Base-by-base conservation (phyloP, 1,140 invertebrate species). In the Oncopodura yosiiana region DNA sequence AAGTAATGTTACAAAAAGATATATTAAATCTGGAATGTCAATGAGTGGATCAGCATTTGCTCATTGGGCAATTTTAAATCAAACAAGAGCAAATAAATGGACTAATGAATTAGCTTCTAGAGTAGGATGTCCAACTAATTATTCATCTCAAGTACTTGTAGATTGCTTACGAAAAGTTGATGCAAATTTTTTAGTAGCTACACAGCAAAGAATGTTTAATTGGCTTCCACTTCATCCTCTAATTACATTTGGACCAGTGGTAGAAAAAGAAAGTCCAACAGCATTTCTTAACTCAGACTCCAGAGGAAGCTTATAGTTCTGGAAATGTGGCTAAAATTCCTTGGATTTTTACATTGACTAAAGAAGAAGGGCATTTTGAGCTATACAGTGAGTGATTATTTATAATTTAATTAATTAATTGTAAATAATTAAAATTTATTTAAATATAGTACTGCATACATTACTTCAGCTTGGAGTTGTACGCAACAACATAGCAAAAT, bases 201-300 rank as follows among this genome's bases (percentile, higher is more conserved):
- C n/a, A n/a, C n/a, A n/a, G n/a, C n/a, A n/a, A n/a, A n/a, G n/a
- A n/a, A n/a, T n/a, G n/a, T n/a, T n/a, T n/a, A n/a, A n/a, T n/a
- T n/a, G n/a, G n/a, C n/a, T n/a, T n/a, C n/a, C n/a, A n/a, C n/a
- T n/a, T n/a, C n/a, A n/a, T n/a, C n/a, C n/a, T n/a, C n/a, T n/a
- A n/a, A n/a, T n/a, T n/a, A n/a, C n/a, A n/a, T n/a, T n/a, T 37
- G 43, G 23, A 9, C 42, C 50, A 6, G 51, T 53, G 2, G 37
- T 58, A 27, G 56, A 58, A 53, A 2, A 9, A 4, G 23, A 18
- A 4, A 19, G 12, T 1, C 32, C 30, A 3, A 21, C 23, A 16
- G 34, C 56, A 12, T 58, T 58, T 32, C 19, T 19, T 49, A 36
- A 36, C 30, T 5, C 4, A 32, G 9, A 12, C 24, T 49, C 46